Evolutionary conservation across 2,113 vertebrate genomes (phyloP).

Genomic region (Crotophaga sulcirostris): DNA sequence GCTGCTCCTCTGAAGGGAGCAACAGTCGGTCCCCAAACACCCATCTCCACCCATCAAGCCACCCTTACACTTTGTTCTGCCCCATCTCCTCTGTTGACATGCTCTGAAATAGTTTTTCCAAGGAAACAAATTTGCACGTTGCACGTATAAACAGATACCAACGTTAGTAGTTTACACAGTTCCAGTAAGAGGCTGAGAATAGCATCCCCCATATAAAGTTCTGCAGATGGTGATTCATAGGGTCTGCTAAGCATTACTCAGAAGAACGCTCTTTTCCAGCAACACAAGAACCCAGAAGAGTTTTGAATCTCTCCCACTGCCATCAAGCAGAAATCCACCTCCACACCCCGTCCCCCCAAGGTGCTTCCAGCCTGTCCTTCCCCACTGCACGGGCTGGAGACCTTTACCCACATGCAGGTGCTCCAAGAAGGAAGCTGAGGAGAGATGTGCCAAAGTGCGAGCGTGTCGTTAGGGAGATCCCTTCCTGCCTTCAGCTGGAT

Average conservation of each 20-base stretch:
- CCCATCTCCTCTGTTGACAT: background rate
- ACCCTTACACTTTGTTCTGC: background rate
- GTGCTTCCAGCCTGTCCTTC: background rate
- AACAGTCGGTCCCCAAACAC: background rate
- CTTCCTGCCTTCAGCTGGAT: background rate
- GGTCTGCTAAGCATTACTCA: constrained; percentile 31
- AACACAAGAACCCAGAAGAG: background rate
- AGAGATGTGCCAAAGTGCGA: rapidly evolving
- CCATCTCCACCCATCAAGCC: background rate
- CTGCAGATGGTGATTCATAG: constrained; percentile 62
- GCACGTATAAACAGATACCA: background rate
- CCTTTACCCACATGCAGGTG: background rate
- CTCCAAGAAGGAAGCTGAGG: background rate
- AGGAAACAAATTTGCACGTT: background rate
- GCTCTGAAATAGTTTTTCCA: background rate
- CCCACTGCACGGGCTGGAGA: background rate
- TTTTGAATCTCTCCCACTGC: constrained; percentile 28
- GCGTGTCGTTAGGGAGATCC: background rate
- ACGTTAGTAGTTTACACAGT: constrained; percentile 17
- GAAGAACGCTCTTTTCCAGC: constrained; percentile 35
- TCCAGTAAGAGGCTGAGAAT: constrained; percentile 36
- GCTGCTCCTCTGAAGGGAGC: background rate
- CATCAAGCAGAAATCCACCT: constrained; percentile 8
- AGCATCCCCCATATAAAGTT: constrained; percentile 63
- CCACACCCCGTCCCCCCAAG: background rate